phyloP scores from a whole-genome alignment of 1,140 invertebrate species.

The Anthonomus grandis region DNA sequence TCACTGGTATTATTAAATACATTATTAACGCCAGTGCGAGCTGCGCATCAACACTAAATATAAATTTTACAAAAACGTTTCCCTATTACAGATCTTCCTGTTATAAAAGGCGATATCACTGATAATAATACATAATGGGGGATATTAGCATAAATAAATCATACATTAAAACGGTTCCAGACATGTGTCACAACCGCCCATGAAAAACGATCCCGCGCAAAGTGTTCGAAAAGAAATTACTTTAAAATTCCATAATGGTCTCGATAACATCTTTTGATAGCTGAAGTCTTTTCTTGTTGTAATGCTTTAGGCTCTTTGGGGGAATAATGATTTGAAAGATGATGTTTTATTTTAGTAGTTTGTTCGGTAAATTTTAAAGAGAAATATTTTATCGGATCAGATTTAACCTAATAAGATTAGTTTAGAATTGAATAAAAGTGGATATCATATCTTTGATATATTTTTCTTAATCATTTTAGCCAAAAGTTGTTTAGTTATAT shows the following conservation, averaged over 20 bases:
- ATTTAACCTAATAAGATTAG: no score
- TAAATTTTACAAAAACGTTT: conserved; percentile 8
- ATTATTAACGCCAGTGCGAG: conserved; percentile 1
- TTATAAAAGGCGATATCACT: conserved; percentile 16
- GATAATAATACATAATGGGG: conserved; percentile 23
- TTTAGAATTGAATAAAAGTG: no score
- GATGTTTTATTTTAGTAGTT: no score
- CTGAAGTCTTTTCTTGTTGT: neutral
- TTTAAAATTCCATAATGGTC: conserved; percentile 20
- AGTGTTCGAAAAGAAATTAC: conserved; percentile 19
- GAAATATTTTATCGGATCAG: no score
- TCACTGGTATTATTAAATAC: no score
- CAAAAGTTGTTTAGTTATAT: no score
- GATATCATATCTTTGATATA: no score
- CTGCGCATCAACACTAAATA: conserved; percentile 8
- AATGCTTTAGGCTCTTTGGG: neutral
- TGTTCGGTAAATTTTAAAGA: no score
- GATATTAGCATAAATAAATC: conserved; percentile 21
- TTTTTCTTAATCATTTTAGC: no score
- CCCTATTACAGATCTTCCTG: conserved; percentile 20
- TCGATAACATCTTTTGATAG: conserved; percentile 20
- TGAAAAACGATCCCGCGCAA: conserved; percentile 17
- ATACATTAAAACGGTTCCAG: conserved; percentile 14
- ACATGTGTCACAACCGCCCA: conserved; percentile 15
- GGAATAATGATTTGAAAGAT: no score